Percentiles rank a stretch among this genome's conserved stretches.
These are phyloP conservation scores for Bungarus multicinctus DNA, from an alignment of 2,113 vertebrate genomes.

Conservation along the genomic window DNA sequence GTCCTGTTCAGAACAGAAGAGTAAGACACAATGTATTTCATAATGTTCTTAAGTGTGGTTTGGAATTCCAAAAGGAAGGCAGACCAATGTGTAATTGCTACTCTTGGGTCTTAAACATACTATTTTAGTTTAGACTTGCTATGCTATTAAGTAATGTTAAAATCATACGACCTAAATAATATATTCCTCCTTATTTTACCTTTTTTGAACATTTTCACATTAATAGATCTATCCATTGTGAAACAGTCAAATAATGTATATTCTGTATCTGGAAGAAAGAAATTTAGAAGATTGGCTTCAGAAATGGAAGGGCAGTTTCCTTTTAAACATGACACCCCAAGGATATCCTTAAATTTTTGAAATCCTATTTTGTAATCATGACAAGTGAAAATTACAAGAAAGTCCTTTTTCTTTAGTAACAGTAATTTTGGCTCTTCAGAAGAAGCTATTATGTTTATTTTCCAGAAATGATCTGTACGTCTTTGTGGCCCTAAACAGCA, in stretches of 20 bases:
- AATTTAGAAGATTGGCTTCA: not conserved
- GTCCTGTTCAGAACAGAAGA: constrained; percentile 61
- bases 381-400: not conserved
- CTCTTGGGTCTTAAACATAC: constrained; percentile 64
- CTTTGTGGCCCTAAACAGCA: not conserved
- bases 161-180: constrained; percentile 32
- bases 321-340: not conserved
- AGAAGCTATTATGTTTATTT: not conserved
- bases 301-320: not conserved
- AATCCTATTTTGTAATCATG: not conserved
- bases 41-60: constrained; percentile 56
- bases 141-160: constrained; percentile 29
- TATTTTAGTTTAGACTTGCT: constrained; percentile 47
- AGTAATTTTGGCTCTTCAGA: not conserved
- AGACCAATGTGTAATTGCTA: constrained; percentile 42
- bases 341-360: not conserved
- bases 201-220: constrained; percentile 76
- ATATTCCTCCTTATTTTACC: constrained; percentile 40
- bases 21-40: constrained; percentile 50
- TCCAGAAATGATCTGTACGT: not conserved
- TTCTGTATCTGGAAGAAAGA: not conserved
- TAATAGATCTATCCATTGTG: constrained; percentile 61
- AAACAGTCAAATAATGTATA: not conserved
- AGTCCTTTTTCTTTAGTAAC: not conserved
- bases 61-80: constrained; percentile 54